Evolutionary conservation across 2,888 invertebrate species (phyloP), one percentile per base, ranked within the genome.

Genomic region (Dendrolimus houi): DNA sequence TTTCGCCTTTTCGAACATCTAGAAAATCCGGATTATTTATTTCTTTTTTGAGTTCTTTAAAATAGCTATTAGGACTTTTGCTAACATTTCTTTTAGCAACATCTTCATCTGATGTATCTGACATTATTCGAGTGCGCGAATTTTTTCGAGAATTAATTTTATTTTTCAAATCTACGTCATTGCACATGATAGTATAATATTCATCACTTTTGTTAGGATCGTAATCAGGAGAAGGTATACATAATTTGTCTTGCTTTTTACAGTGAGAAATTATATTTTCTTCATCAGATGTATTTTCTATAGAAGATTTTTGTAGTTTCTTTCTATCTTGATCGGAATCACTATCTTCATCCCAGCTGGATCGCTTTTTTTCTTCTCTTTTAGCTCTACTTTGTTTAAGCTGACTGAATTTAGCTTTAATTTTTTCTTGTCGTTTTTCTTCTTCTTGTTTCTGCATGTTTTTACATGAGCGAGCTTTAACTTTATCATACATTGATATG

Each of bases 401-500:
- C 73, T 96, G 96, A 67, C 95, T 95, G 76, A 97, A 97, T 83
- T 97, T 97, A 9, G 97, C 97, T 81, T 97, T 96, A 57, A 96
- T 94, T 75, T 97, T 97, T 79, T 95, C 94, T 79, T 95, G 94
- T 0, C 95, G 92, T 77, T 96, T 96, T 82, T 97, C 96, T 81
- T 97, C 97, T 75, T 96, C 96, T 76, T 96, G 94, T 76, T 97
- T 97, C 78, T 97, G 96, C 95, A 97, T 96, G 79, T 97, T 97
- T 83, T 97, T 97, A 71, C 97, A 97, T 40, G 97, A 97, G 53
- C 97, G 93, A 3, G 97, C 97, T 83, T 98, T 98, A 0, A 98
- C 97, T 86, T 98, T 98, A 79, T 98, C 98, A 80, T 99, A 99
- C 98, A 99, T 99, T 9, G 98, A 98, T 60, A 98, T 96, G 77